A percentile compares a stretch with the other conserved stretches of the same genome.
Conservation (phyloP, 2,888 invertebrate species). For the Melitaea athalia region DNA sequence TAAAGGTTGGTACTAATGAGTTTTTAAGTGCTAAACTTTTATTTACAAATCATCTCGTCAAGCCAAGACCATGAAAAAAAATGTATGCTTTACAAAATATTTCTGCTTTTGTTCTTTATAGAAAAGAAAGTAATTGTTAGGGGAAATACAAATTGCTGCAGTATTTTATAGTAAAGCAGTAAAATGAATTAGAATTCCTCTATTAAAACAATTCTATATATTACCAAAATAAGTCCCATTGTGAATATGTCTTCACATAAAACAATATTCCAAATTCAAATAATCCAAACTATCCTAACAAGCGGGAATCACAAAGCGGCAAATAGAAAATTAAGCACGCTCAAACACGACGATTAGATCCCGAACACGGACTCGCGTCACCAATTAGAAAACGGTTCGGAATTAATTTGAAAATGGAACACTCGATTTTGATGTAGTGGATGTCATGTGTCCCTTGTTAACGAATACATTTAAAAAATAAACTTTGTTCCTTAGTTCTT, state of each 20-base stretch:
- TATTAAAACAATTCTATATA: not conserved
- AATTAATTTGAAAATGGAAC: conserved; percentile 81
- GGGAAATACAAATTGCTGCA: too few relatives aligned
- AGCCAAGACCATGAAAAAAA: too few relatives aligned
- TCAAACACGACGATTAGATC: conserved; percentile 73
- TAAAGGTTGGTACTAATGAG: too few relatives aligned
- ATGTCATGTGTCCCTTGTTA: conserved; percentile 58
- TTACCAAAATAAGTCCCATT: not conserved
- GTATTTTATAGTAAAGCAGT: too few relatives aligned
- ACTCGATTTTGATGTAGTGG: conserved; percentile 81
- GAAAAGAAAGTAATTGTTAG: too few relatives aligned
- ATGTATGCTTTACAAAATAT: too few relatives aligned
- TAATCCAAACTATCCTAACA: conserved; percentile 21
- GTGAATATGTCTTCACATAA: not conserved
- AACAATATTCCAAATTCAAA: not conserved
- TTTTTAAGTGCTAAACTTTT: too few relatives aligned
- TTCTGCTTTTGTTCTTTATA: too few relatives aligned
- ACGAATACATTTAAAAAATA: conserved; percentile 18
- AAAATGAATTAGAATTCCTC: not conserved
- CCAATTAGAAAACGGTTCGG: conserved; percentile 78
- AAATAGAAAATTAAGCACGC: conserved; percentile 60
- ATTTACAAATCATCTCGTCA: too few relatives aligned
- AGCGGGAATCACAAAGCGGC: conserved; percentile 26
- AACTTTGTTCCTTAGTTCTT: conserved; percentile 11
- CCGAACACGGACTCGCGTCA: conserved; percentile 69